phyloP scores from a whole-genome alignment of 2,113 vertebrate species.

The Xiphophorus maculatus region DNA sequence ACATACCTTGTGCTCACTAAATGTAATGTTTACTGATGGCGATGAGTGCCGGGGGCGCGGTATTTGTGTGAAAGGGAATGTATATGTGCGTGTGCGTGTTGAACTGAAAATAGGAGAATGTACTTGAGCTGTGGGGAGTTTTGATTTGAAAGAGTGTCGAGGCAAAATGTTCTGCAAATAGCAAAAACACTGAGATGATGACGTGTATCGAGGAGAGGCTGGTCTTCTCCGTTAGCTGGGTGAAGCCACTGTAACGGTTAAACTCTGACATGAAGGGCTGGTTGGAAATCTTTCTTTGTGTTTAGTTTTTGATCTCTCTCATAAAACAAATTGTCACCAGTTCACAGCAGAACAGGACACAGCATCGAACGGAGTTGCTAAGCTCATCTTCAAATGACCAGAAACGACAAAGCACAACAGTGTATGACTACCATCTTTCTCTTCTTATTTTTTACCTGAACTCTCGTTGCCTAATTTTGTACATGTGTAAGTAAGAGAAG shows the following conservation, averaged over 20 bases:
- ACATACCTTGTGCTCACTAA: conserved; percentile 60
- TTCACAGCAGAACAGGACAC: conserved; percentile 43
- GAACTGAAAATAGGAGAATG: conserved; percentile 28
- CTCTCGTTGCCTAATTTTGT: conserved; percentile 72
- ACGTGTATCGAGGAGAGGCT: conserved; percentile 54
- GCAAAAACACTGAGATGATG: conserved; percentile 70
- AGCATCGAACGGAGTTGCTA: conserved; percentile 55
- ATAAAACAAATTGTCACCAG: background rate
- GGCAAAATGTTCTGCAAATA: conserved; percentile 63
- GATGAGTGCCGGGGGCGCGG: conserved; percentile 16
- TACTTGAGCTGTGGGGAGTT: conserved; percentile 18
- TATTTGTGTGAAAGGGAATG: conserved; percentile 51
- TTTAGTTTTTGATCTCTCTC: conserved; percentile 5
- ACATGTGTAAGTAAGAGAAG: conserved; percentile 77
- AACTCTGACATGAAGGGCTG: conserved; percentile 44
- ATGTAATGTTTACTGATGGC: conserved; percentile 70
- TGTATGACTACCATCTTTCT: conserved; percentile 52
- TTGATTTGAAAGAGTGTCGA: conserved; percentile 35
- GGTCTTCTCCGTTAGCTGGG: conserved; percentile 63
- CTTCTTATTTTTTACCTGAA: conserved; percentile 31
- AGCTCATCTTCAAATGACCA: conserved; percentile 61
- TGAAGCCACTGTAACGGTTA: conserved; percentile 48
- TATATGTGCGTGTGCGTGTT: conserved; percentile 32
- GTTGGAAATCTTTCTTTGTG: conserved; percentile 26
- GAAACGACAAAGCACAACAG: conserved; percentile 64